Evolutionary conservation across 2,113 vertebrate genomes (phyloP), one percentile per base, ranked within the genome.

Genomic region (Petaurus breviceps): DNA sequence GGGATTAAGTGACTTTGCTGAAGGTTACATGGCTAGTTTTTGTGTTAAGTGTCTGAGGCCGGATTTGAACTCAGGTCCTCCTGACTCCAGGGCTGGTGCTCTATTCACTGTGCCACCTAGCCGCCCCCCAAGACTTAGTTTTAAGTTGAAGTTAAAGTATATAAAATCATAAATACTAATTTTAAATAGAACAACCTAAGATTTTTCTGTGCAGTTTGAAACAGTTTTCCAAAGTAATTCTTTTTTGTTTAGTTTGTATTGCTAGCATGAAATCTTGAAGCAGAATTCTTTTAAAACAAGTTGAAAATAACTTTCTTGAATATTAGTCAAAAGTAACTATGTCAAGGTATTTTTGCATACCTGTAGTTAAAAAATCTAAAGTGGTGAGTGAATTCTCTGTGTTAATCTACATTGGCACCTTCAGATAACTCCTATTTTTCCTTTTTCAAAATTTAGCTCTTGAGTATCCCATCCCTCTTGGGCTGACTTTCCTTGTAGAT

Each of bases 181-280:
- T 90, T 96, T 94, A 96, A 94, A 91, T 97, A 47, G 16, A 37
- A 96, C 46, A 92, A 95, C 94, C 25, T 97, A 28, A 92, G 16
- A 89, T 84, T 94, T 96, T 96, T 96, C 23, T 92, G 10, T 95
- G 11, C 43, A 26, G 3, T 77, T 93, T 93, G 47, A 93, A 93
- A 43, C 55, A 24, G 37, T 84, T 50, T 93, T 24, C 51, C 61
- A 84, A 46, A 24, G 37, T 77, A 92, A 11, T 92, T 57, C 26
- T 9, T 68, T 47, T 68, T 92, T 50, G 51, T 92, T 92, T 31
- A 14, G 37, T 14, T 57, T 49, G 28, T n/a, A n/a, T 91, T 91
- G 47, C 50, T 22, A 91, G 31, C 26, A 91, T 90, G 16, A 92
- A 96, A 55, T 93, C 57, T 46, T 95, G 49, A 91, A 95, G 90